Base-by-base conservation (phyloP, 35 echinoderm and acorn worm species). In the Ptychodera flava region DNA sequence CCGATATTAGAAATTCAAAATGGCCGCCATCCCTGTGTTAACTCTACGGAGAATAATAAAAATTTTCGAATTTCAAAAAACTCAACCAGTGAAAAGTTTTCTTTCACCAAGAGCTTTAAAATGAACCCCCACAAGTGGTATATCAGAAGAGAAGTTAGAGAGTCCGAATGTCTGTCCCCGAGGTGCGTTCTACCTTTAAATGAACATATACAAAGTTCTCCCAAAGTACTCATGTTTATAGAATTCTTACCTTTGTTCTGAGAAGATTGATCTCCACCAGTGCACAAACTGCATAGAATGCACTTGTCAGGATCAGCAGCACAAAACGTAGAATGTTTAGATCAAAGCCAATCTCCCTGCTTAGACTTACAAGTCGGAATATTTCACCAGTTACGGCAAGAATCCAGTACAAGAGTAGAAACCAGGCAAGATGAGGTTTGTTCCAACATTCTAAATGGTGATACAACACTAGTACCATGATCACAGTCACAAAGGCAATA, bases 381-480 rank as follows among this genome's bases (percentile, higher is more conserved):
- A 89, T 85, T 35, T 93, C 92, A 12, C 76, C 88, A 0, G 38
- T 2, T 16, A 86, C 79, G 28, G 92, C 83, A 28, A 89, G 15
- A 1, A 36, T 36, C 83, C 88, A 93, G 77, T 93, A 93, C 16
- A 93, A 33, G 0, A 86, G 0, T 12, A 84, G 33, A 1, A 93
- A 0, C 12, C 86, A 34, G 6, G 92, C 81, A 83, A 93, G 89
- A 78, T 79, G 53, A 37, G 84, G 38, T 77, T 53, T 36, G 37
- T 93, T 77, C 83, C 88, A 86, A 0, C 89, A 16, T 53, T 93
- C 92, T 88, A 93, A 90, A 29, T 80, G 32, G 31, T 93, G 92
- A 78, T 93, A 93, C 29, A 83, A 80, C 1, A 80, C 31, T 15
- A 90, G 88, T 16, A 85, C 76, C 27, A 90, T 0, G 6, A 85